Conservation (phyloP, 2,797 vertebrate species). For the Falco cherrug region DNA sequence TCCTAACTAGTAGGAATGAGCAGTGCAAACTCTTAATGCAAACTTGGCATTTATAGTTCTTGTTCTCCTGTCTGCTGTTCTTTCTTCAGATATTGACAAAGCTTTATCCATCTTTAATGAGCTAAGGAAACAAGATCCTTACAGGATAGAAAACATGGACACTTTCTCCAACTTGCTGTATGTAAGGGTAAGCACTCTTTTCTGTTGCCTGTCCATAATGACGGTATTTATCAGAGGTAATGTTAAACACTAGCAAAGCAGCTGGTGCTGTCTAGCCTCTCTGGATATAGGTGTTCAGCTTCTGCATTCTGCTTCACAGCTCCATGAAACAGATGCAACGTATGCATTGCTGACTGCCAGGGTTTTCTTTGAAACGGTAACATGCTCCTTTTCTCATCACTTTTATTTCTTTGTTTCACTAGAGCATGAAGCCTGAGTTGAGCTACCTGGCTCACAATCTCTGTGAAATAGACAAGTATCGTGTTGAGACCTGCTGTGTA, state of each 20-base stretch:
- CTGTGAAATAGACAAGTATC: conserved; percentile 98
- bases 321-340: neutral
- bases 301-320: neutral
- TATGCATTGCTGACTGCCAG: neutral
- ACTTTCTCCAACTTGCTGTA: conserved; percentile 98
- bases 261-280: neutral
- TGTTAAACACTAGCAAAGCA: neutral
- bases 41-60: neutral
- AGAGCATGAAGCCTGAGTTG: conserved; percentile 98
- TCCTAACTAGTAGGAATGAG: neutral
- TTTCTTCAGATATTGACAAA: conserved; percentile 93
- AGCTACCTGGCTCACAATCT: conserved; percentile 98
- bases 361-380: neutral
- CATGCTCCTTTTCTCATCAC: neutral
- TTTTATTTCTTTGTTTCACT: conserved; percentile 40
- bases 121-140: conserved; percentile 94
- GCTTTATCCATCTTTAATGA: conserved; percentile 96
- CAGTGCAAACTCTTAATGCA: neutral
- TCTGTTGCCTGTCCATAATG: neutral
- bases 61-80: neutral
- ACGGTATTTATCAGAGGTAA: neutral
- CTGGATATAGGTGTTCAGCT: neutral
- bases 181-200: conserved; percentile 86
- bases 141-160: conserved; percentile 99
- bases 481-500: conserved; percentile 98